Evolutionary conservation across 2,797 vertebrate genomes (phyloP).

Genomic region (Bradypus variegatus): DNA sequence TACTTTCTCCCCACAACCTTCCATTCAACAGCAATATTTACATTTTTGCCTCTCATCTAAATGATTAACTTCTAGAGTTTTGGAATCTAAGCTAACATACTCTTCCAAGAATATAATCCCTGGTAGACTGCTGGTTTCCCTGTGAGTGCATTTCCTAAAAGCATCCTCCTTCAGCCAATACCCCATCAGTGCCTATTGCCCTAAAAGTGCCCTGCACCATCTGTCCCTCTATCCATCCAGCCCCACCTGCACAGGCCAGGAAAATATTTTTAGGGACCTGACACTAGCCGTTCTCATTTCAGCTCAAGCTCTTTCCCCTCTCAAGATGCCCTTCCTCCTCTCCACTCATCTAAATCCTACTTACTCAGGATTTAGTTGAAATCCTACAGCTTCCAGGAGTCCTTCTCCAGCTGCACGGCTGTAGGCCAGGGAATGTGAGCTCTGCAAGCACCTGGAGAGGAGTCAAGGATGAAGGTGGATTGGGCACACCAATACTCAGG

Average conservation of each 20-base stretch:
- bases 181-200: neutral
- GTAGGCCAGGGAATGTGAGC: too few relatives aligned
- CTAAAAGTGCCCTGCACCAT: too few relatives aligned
- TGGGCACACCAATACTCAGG: neutral
- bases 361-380: neutral
- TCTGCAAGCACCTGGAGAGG: neutral
- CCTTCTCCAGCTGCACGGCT: neutral
- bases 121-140: neutral
- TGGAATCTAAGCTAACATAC: neutral
- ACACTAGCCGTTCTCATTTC: neutral
- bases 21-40: neutral
- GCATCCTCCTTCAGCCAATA: neutral
- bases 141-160: neutral
- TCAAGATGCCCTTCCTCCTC: neutral
- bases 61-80: neutral
- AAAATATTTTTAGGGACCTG: neutral
- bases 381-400: neutral
- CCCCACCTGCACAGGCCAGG: neutral
- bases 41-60: neutral
- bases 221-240: neutral
- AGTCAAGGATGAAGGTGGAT: neutral
- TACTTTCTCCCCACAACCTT: neutral
- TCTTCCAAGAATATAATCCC: neutral
- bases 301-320: neutral
- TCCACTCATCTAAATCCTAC: neutral